Evolutionary conservation across 2,797 vertebrate genomes (phyloP), one percentile per base, ranked within the genome.

Genomic region (Coregonus suidteri): DNA sequence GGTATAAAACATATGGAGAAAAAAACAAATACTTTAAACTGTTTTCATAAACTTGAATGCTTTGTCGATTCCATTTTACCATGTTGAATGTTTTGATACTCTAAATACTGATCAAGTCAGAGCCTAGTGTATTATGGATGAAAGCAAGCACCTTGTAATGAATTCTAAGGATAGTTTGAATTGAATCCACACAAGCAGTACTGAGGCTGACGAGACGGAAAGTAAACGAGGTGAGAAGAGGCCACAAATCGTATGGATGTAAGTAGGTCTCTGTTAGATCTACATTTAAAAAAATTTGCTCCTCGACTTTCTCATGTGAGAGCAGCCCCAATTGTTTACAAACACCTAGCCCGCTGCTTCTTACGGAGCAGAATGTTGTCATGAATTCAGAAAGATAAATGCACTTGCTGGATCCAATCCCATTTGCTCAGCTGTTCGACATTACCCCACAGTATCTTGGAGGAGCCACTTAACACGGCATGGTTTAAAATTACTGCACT

Each of bases 401-500:
- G 90, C 83, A 83, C 80, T 93, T 83, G 69, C 83, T 93, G 92
- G 91, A 87, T 79, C 77, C 25, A 37, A 84, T 94, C 87, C 90
- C 77, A 72, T 95, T 88, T 88, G 85, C 88, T 95, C 92, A 94
- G 88, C 90, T 77, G 20, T 90, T 68, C 79, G 70, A 89, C 5
- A 59, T 85, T 91, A 92, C 82, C 75, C 62, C 86, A 85, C 88
- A 81, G 85, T 86, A 88, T 90, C 89, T 83, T 83, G 86, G 88
- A 91, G 83, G 82, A 93, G 86, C 87, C 91, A 90, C 92, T 92
- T 92, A 87, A 85, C 90, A 83, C 81, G 0, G 16, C 87, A 78
- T 77, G 83, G 90, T 94, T 93, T 94, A 91, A 88, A 92, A 89
- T 88, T 91, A 92, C 83, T 75, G 75, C 82, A 85, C 88, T 93